A percentile compares a stretch with the other conserved stretches of the same genome.
Conservation (phyloP, 2,797 vertebrate species). For the Eutrigla gurnardus region DNA sequence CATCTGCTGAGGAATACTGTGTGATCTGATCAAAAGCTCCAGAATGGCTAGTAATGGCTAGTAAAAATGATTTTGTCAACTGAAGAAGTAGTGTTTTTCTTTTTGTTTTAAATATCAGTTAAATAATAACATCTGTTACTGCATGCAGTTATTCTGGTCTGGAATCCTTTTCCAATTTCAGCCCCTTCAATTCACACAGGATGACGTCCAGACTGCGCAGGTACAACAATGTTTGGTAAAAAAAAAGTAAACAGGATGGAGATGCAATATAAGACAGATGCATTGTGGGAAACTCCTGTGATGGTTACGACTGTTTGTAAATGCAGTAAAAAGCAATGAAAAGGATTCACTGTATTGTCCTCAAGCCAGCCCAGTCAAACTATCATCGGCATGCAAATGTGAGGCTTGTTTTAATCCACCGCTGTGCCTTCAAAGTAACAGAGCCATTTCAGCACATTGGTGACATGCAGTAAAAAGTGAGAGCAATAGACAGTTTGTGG, state of each 20-base stretch:
- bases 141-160: neutral
- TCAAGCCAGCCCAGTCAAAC: slow-evolving; percentile 51
- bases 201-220: neutral
- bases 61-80: neutral
- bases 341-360: slow-evolving; percentile 40
- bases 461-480: slow-evolving; percentile 69
- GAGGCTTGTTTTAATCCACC: slow-evolving; percentile 57
- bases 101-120: neutral
- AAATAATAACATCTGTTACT: neutral
- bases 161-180: neutral
- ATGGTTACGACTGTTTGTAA: slow-evolving; percentile 64
- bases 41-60: too few relatives aligned
- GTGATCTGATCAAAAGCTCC: too few relatives aligned
- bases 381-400: slow-evolving; percentile 58
- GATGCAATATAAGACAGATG: slow-evolving; percentile 5
- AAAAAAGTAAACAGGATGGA: slow-evolving; percentile 7
- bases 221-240: neutral
- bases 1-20: too few relatives aligned
- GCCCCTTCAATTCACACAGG: neutral
- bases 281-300: slow-evolving; percentile 18
- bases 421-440: slow-evolving; percentile 54
- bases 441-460: slow-evolving; percentile 63
- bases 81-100: neutral
- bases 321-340: slow-evolving; percentile 66
- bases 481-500: slow-evolving; percentile 34